A percentile compares a stretch with the other conserved stretches of the same genome.
Conservation (phyloP, 2,888 invertebrate species). For the Tachina grossa region DNA sequence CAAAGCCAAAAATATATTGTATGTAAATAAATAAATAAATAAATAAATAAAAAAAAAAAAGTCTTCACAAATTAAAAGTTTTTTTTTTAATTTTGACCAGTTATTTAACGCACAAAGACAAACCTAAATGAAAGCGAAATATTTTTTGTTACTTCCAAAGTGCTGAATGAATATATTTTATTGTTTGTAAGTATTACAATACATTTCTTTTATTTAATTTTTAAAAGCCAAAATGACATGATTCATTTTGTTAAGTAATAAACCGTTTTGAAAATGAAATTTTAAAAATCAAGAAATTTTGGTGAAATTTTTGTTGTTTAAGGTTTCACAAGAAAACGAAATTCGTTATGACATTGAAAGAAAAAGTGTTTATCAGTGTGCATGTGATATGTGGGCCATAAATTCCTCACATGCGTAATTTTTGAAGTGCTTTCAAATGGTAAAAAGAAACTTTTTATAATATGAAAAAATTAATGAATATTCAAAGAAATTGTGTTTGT, state of each 20-base stretch:
- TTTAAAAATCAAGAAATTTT: slow-evolving; percentile 12
- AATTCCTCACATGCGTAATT: not conserved
- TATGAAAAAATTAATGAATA: not conserved
- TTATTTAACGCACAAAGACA: slow-evolving; percentile 24
- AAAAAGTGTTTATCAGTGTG: not conserved
- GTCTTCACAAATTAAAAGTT: slow-evolving; percentile 23
- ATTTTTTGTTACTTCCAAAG: slow-evolving; percentile 34
- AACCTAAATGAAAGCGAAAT: slow-evolving; percentile 65
- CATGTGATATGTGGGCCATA: not conserved
- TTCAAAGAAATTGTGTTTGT: not conserved
- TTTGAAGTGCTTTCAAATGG: not conserved
- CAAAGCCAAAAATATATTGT: not conserved
- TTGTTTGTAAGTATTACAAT: slow-evolving; percentile 67
- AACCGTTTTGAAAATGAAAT: slow-evolving; percentile 18
- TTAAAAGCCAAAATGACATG: slow-evolving; percentile 15
- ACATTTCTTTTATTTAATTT: slow-evolving; percentile 4
- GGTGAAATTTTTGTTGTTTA: slow-evolving; percentile 49
- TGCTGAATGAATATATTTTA: slow-evolving; percentile 51
- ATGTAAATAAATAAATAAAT: not conserved
- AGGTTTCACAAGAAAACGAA: slow-evolving; percentile 35
- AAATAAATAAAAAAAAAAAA: slow-evolving; percentile 10
- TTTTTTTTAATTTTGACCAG: slow-evolving; percentile 14
- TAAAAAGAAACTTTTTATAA: not conserved
- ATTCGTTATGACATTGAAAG: slow-evolving; percentile 50
- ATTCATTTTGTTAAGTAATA: slow-evolving; percentile 59